Evolutionary conservation across 2,797 vertebrate species (phyloP), one percentile per base, ranked within the genome.

Genomic region (Semaprochilodus insignis): DNA sequence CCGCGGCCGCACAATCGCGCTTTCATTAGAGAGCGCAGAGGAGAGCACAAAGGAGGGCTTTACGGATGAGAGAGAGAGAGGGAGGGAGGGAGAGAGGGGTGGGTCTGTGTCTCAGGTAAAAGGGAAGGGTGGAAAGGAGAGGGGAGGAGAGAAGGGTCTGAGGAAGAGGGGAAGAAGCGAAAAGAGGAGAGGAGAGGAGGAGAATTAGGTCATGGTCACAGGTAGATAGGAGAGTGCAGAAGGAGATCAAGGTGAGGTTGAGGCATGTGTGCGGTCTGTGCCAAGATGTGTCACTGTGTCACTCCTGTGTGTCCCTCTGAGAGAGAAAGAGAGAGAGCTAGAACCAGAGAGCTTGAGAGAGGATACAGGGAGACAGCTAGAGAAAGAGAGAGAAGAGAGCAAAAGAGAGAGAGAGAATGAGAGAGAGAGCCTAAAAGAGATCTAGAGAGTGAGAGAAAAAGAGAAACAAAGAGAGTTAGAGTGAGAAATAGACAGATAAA

Each of bases 1-100:
- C 96, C 90, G 89, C 96, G 92, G 95, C 94, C 94, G 92, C 94
- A 98, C 97, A 98, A 97, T 98, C 93, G 95, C 94, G 95, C 97
- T 97, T 98, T 99, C 96, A 99, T 98, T 86, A 85, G 77, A 77
- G 65, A 80, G 65, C 65, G 81, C 78, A 67, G 34, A 94, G 91
- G 94, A 85, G 87, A 93, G 91, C 94, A 98, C 96, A 98, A 97
- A 96, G 93, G 94, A 91, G 89, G 93, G 95, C 95, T 97, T 96
- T 96, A 91, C 77, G 14, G 77, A 85, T 66, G 69, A 72, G 60
- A 71, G 70, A 85, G 74, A 86, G 76, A 81, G 75, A 77, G 79
- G 57, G 63, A 72, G 21, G 52, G 67, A 77, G 44, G 54, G 36
- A 57, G 70, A 54, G 71, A 52, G 51, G 40, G 80, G 66, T 17